Evolutionary conservation across 2,113 vertebrate species (phyloP).

Genomic region (Psammodynastes pulverulentus): DNA sequence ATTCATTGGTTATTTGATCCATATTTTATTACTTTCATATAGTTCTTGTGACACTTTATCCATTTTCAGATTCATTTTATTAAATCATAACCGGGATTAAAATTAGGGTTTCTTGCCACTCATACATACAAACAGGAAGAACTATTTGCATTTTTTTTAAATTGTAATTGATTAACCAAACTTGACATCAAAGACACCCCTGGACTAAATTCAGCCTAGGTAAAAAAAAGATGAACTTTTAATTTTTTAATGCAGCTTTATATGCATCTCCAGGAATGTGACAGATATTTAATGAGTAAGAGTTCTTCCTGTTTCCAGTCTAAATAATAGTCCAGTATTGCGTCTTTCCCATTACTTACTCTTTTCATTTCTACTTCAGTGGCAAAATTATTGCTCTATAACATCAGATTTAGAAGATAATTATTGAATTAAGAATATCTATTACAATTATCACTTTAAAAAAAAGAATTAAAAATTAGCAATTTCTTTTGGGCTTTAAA

Average conservation of each 20-base stretch:
- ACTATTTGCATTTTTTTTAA: neutral
- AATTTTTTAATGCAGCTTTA: neutral
- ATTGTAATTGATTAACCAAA: neutral
- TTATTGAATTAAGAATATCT: neutral
- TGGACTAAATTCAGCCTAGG: neutral
- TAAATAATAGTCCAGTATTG: neutral
- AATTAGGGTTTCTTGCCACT: neutral
- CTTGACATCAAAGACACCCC: neutral
- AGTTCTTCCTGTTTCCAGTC: neutral
- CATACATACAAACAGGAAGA: neutral
- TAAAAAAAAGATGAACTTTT: neutral
- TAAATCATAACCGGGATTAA: neutral
- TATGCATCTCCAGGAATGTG: neutral
- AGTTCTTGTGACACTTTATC: neutral
- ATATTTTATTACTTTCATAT: neutral
- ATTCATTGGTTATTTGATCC: neutral
- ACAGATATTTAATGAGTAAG: neutral
- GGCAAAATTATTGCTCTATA: neutral
- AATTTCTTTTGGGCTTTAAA: neutral
- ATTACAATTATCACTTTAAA: neutral
- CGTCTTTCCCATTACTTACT: neutral
- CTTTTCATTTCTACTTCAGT: neutral
- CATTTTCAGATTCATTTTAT: neutral
- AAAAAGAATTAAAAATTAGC: neutral
- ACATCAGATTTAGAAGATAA: neutral